Evolutionary conservation across 2,888 invertebrate species (phyloP), one percentile per base, ranked within the genome.

Genomic region (Hirtodrosophila alboralis): DNA sequence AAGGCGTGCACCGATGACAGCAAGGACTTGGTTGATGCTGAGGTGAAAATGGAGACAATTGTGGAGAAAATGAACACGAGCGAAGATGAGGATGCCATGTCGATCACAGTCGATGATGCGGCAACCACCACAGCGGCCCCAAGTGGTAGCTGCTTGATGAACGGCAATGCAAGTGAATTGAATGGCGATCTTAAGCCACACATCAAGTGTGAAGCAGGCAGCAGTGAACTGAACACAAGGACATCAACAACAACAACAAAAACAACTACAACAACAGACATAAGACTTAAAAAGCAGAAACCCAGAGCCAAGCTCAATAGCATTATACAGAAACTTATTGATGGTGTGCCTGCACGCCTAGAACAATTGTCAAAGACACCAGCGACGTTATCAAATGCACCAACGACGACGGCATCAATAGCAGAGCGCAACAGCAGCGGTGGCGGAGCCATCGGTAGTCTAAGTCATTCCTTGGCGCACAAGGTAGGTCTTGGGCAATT

Each of bases 321-420:
- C 71, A 90, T 90, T 67, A 88, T 90, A 72, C 89, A 90, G 75
- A 90, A 89, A 83, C 77, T 90, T 57, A 89, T 90, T 43, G 89
- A 90, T 73, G 86, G 86, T 54, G 83, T 90, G 61, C 87, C 89
- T 60, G 78, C 86, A 59, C 87, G 88, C 38, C 71, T 86, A 45
- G 87, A 80, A 61, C 87, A 87, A 60, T 63, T 88, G 73, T 86
- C 87, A 47, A 88, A 87, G 71, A 75, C 80, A 74, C 65, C 84
- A 57, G 73, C 74, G 54, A 43, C 65, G 27, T 33, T 44, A 36
- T 21, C 72, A 52, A 48, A 47, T 52, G 64, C 45, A 31, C n/a
- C 51, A 48, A 12, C 43, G 9, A 10, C 59, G 18, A 10, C 60
- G 5, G 13, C 60, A 16, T 21, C 58, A 34, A 7, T 68, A 12